A percentile compares a stretch with the other conserved stretches of the same genome.
Conservation (phyloP, 2,888 invertebrate species). For the Myathropa florea region DNA sequence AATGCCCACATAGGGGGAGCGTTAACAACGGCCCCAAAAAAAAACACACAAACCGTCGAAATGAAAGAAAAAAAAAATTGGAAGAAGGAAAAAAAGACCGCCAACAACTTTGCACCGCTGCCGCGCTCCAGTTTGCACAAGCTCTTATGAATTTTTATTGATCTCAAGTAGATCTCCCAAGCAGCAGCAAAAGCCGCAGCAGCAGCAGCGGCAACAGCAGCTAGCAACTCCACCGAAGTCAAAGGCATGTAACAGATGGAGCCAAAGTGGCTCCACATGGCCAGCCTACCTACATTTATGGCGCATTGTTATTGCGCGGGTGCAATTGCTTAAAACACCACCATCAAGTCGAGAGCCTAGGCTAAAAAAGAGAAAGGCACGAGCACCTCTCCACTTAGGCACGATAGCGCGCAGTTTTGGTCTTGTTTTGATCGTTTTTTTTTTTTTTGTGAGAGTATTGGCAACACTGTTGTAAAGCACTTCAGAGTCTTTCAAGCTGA, state of each 20-base stretch:
- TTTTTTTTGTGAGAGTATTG: background rate
- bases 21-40: conserved; percentile 50
- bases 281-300: conserved; percentile 59
- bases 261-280: conserved; percentile 58
- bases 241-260: conserved; percentile 48
- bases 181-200: conserved; percentile 14
- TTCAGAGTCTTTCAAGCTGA: conserved; percentile 37
- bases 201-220: background rate
- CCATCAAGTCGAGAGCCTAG: conserved; percentile 38
- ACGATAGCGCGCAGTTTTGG: conserved; percentile 2
- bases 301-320: conserved; percentile 69
- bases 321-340: conserved; percentile 63
- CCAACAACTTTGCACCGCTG: conserved; percentile 4
- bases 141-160: conserved; percentile 71
- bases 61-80: no score
- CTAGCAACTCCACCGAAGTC: conserved; percentile 1
- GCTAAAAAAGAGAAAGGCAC: conserved; percentile 65
- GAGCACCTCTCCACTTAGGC: conserved; percentile 26
- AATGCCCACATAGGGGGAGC: conserved; percentile 58
- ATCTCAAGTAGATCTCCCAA: conserved; percentile 67
- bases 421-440: background rate
- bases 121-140: conserved; percentile 57
- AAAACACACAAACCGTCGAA: no score
- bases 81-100: conserved; percentile 17
- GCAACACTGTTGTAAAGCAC: background rate